Conservation (phyloP, 2,113 vertebrate species). For the Hypanus sabinus region DNA sequence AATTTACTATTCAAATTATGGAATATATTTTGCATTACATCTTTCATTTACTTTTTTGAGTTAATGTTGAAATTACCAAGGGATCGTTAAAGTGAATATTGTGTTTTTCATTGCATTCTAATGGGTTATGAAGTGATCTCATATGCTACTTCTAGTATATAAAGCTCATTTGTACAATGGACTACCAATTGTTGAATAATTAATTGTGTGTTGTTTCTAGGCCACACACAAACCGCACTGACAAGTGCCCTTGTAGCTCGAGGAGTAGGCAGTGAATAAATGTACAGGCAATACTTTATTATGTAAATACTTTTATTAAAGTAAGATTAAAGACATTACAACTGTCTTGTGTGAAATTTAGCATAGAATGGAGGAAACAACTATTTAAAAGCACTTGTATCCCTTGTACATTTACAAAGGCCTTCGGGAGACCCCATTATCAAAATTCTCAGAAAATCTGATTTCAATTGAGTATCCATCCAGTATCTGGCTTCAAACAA, state of each 20-base stretch:
- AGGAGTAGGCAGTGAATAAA: neutral
- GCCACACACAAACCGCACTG: neutral
- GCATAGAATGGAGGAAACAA: neutral
- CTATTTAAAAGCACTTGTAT: neutral
- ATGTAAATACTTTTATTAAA: neutral
- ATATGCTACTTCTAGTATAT: neutral
- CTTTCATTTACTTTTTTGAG: neutral
- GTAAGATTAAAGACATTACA: neutral
- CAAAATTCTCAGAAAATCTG: neutral
- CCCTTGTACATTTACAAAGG: neutral
- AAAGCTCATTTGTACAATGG: neutral
- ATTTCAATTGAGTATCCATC: neutral
- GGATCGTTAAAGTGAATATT: neutral
- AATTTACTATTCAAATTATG: neutral
- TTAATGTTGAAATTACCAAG: neutral
- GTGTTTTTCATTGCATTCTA: neutral
- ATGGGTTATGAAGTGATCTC: neutral
- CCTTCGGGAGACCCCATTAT: neutral
- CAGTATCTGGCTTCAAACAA: no score
- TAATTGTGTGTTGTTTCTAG: neutral
- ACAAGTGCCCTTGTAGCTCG: neutral
- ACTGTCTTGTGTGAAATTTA: neutral
- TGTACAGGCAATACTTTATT: neutral
- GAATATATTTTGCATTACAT: neutral
- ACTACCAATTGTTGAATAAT: neutral